Percentiles rank a stretch among this genome's conserved stretches.
Conservation (phyloP, 1,140 invertebrate genomes). For the Cecropterus lyciades region DNA sequence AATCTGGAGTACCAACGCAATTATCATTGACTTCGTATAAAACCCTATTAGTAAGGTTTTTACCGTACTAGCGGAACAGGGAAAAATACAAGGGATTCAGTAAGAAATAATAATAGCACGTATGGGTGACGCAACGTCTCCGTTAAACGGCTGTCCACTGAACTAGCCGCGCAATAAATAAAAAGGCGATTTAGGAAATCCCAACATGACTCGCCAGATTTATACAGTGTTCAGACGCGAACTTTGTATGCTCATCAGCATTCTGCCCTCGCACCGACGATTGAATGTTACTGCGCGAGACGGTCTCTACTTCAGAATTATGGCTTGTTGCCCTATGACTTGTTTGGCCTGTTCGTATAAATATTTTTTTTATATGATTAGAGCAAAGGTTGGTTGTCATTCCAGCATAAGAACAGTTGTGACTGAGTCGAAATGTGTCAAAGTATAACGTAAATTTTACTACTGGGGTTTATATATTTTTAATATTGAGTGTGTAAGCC, state of each 20-base stretch:
- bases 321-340: slow-evolving; percentile 56
- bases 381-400: too few relatives aligned
- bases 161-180: slow-evolving; percentile 71
- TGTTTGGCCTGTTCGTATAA: slow-evolving; percentile 51
- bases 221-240: slow-evolving; percentile 73
- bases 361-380: too few relatives aligned
- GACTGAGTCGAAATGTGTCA: too few relatives aligned
- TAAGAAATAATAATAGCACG: slow-evolving; percentile 40
- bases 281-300: slow-evolving; percentile 76
- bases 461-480: too few relatives aligned
- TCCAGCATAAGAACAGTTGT: too few relatives aligned
- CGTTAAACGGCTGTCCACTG: slow-evolving; percentile 58
- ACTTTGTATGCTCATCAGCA: slow-evolving; percentile 79
- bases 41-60: too few relatives aligned
- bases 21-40: too few relatives aligned
- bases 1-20: too few relatives aligned
- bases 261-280: slow-evolving; percentile 75
- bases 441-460: too few relatives aligned
- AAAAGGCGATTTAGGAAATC: slow-evolving; percentile 77
- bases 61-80: too few relatives aligned
- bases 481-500: too few relatives aligned
- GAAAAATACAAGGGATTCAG: too few relatives aligned
- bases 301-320: slow-evolving; percentile 71
- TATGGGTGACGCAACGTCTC: slow-evolving; percentile 50
- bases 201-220: slow-evolving; percentile 73